phyloP scores from a whole-genome alignment of 35 echinoderm and acorn worm genomes.

The Apostichopus japonicus region DNA sequence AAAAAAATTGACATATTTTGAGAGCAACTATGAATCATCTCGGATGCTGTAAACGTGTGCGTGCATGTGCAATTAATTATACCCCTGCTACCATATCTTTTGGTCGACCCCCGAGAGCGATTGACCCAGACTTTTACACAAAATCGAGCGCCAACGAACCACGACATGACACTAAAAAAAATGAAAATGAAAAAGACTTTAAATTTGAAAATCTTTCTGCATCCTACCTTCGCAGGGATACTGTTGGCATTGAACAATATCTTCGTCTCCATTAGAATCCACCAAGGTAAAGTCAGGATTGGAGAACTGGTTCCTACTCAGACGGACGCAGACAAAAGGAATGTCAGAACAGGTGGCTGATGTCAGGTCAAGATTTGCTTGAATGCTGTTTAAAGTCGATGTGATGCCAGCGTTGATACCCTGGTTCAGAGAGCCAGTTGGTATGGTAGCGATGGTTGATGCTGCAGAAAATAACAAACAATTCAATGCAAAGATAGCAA shows the following conservation, averaged over 20 bases:
- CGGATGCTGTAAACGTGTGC: too few species aligned
- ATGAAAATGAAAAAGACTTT: too few species aligned
- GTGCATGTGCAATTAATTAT: too few species aligned
- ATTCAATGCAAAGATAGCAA: too few species aligned
- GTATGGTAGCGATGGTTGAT: constrained; percentile 29
- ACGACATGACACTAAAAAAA: too few species aligned
- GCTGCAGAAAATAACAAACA: background rate
- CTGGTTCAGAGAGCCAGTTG: constrained; percentile 5
- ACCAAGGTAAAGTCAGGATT: constrained; percentile 57
- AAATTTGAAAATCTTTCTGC: background rate
- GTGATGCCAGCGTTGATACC: constrained; percentile 33
- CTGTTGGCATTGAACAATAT: constrained; percentile 37
- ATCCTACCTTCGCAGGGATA: background rate
- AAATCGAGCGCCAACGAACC: too few species aligned
- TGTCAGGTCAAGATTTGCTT: constrained; percentile 40
- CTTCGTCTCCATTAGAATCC: constrained; percentile 11
- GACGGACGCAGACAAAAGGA: constrained; percentile 57
- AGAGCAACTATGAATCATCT: too few species aligned
- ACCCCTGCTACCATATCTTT: too few species aligned
- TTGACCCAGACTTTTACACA: too few species aligned
- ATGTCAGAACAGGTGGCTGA: constrained; percentile 18
- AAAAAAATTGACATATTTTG: too few species aligned
- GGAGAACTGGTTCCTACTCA: constrained; percentile 47
- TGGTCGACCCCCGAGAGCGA: too few species aligned
- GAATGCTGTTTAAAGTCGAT: constrained; percentile 34